Base-by-base conservation (phyloP, 2,797 vertebrate genomes). In the Ispidina picta region DNA sequence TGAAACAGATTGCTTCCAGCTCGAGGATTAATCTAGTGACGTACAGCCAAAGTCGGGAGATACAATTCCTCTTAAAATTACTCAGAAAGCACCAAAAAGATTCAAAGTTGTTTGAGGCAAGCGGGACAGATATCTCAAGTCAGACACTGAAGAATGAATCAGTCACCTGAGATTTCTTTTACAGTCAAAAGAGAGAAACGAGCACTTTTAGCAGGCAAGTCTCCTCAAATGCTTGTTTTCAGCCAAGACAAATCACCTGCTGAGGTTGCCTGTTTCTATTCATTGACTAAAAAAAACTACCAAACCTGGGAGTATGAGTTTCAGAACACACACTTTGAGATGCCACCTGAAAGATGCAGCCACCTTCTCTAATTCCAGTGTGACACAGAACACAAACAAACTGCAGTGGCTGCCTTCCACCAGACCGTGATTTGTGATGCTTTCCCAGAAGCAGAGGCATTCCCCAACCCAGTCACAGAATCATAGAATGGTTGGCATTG, bases 1-100 rank as follows among this genome's bases (percentile, higher is more conserved):
- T 29, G 82, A 51, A 83, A 39, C 44, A 83, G 85, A 92, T 89
- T 78, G 55, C 25, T 88, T 80, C 86, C 90, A 95, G 92, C 79
- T 72, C 33, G 0, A 87, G 85, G 85, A 89, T 87, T 85, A 90
- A 84, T 35, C 66, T 54, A 21, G 43, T 25, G 79, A 83, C 3
- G 5, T 77, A 23, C 82, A 51, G 65, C 12, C 1, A 58, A 22
- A 77, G 44, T 9, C 70, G 66, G 35, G 86, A 71, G 87, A 93
- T 74, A 63, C 89, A 90, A 33, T 85, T 92, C 79, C 62, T 83
- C 76, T 78, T 58, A 58, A 85, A 95, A 87, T 5, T 5, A n/a
- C 69, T 41, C 63, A 6, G 29, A 65, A 84, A 82, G 59, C 73
- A 44, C 29, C 2, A 2, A 51, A 76, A 76, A 74, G 64, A 78